Percentiles rank a stretch among this genome's conserved stretches.
Conservation (phyloP, 2,113 vertebrate species). For the Hymenochirus boettgeri region DNA sequence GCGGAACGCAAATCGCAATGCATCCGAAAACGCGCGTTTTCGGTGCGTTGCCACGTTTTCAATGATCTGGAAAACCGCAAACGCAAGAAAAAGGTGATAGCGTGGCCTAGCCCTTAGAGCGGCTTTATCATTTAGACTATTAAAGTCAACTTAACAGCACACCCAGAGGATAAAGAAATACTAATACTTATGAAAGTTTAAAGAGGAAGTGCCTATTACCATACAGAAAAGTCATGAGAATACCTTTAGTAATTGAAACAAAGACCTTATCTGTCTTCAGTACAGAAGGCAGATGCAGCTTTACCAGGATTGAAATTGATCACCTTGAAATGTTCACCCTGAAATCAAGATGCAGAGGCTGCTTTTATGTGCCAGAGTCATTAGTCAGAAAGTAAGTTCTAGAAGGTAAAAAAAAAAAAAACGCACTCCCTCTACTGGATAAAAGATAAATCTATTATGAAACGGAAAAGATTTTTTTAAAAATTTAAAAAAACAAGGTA, state of each 20-base stretch:
- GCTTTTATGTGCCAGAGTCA: neutral
- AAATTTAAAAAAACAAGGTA: no score
- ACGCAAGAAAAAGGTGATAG: no score
- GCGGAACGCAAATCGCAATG: no score
- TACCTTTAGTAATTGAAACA: constrained; percentile 13
- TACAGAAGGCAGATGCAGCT: constrained; percentile 14
- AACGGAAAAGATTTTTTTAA: no score
- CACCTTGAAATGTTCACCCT: constrained; percentile 11
- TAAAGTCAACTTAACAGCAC: neutral
- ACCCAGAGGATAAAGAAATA: constrained; percentile 1
- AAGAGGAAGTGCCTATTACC: constrained; percentile 13
- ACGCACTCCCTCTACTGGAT: no score
- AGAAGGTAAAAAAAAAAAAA: no score
- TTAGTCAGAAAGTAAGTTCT: constrained; percentile 1
- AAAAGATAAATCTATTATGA: no score
- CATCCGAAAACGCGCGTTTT: no score
- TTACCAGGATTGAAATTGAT: constrained; percentile 14
- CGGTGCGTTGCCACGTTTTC: no score
- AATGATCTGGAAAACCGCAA: no score
- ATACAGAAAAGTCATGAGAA: constrained; percentile 6
- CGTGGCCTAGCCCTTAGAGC: no score
- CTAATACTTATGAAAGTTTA: constrained; percentile 14
- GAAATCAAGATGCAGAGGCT: constrained; percentile 5
- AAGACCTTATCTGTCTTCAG: constrained; percentile 10
- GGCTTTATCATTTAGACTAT: constrained; percentile 4